Evolutionary conservation across 2,797 vertebrate genomes (phyloP).

Genomic region (Antrozous pallidus): DNA sequence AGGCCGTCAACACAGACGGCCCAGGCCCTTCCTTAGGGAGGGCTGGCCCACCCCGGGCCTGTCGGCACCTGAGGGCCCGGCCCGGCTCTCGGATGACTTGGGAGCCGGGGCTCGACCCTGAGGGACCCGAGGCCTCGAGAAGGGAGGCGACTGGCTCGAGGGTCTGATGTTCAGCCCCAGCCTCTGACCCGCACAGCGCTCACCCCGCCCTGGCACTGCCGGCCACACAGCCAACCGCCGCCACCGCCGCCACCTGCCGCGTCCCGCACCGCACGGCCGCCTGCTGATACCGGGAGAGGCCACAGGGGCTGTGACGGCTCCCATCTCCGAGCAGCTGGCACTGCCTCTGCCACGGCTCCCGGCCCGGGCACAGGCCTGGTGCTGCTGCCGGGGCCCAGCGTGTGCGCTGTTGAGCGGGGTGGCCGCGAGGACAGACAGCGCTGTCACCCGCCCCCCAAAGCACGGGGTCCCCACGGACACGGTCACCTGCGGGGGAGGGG

Average conservation of each 20-base stretch:
- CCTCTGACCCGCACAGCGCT: not conserved
- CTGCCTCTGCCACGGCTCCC: slow-evolving; percentile 41
- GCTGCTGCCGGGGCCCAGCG: not conserved
- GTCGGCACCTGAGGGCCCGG: rapidly evolving
- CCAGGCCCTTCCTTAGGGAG: no score
- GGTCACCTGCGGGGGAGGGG: not conserved
- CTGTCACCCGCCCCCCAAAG: not conserved
- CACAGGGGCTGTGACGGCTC: not conserved
- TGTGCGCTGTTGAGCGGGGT: not conserved
- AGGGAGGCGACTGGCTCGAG: no score
- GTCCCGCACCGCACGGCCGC: not conserved
- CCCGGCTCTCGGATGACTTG: rapidly evolving
- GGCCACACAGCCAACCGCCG: not conserved
- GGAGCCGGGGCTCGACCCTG: rapidly evolving
- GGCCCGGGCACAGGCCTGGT: not conserved
- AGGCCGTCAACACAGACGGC: no score
- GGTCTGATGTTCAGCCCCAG: not conserved
- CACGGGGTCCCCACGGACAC: not conserved
- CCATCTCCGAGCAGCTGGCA: slow-evolving; percentile 11
- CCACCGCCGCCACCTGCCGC: not conserved
- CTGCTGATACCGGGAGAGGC: not conserved
- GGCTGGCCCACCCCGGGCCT: rapidly evolving
- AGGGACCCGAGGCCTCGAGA: not conserved
- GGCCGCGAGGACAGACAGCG: not conserved
- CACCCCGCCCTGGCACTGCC: not conserved